Conservation (phyloP, 1,140 invertebrate genomes). For the Laupala kohalensis region DNA sequence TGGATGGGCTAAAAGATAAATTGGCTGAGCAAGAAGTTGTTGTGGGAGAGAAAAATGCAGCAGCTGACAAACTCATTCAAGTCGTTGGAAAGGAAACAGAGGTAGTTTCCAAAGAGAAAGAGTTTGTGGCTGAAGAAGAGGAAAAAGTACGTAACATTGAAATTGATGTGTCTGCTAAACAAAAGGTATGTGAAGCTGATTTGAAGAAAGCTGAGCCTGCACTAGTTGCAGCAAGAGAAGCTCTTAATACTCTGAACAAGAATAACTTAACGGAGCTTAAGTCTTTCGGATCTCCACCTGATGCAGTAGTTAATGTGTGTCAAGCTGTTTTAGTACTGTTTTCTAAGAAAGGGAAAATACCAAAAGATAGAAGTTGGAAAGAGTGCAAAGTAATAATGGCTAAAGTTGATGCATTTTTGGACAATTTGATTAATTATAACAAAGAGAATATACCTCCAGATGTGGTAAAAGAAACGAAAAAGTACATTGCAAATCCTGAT, state of each 20-base stretch:
- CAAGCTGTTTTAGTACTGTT: conserved; percentile 80
- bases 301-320: conserved; percentile 71
- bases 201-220: conserved; percentile 83
- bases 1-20: conserved; percentile 56
- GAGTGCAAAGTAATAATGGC: conserved; percentile 75
- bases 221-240: conserved; percentile 72
- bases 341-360: conserved; percentile 72
- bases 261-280: conserved; percentile 88
- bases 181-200: conserved; percentile 78
- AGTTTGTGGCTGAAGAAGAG: conserved; percentile 69
- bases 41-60: conserved; percentile 75
- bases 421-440: conserved; percentile 75
- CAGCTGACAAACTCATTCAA: conserved; percentile 77
- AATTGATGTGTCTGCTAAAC: conserved; percentile 70
- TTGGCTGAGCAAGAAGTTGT: conserved; percentile 80
- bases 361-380: conserved; percentile 89
- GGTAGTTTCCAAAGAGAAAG: conserved; percentile 78
- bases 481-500: conserved; percentile 43
- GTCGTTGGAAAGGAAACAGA: conserved; percentile 77
- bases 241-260: conserved; percentile 86
- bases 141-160: conserved; percentile 80
- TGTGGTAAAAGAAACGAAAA: conserved; percentile 54
- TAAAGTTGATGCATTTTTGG: conserved; percentile 73
- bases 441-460: conserved; percentile 89
- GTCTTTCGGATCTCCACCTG: conserved; percentile 73